Conservation (phyloP, 2,797 vertebrate genomes). For the Alcedo quadribrachys region DNA sequence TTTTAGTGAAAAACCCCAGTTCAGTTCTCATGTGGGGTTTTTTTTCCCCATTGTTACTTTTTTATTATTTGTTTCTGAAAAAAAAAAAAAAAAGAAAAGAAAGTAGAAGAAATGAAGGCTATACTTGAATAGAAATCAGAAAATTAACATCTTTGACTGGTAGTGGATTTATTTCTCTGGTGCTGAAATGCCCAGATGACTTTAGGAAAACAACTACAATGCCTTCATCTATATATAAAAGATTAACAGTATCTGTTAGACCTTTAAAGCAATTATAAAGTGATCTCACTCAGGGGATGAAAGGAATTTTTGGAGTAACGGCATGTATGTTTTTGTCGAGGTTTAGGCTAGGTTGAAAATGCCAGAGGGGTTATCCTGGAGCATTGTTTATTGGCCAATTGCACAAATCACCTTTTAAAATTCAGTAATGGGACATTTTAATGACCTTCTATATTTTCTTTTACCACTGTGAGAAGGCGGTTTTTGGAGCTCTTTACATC, state of each 20-base stretch:
- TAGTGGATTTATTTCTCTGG: constrained; percentile 11
- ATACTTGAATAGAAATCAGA: background rate
- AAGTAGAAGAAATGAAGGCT: background rate
- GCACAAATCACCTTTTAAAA: constrained; percentile 46
- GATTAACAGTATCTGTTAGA: constrained; percentile 26
- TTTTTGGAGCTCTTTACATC: background rate
- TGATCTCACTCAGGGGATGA: constrained; percentile 14
- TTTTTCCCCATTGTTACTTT: background rate
- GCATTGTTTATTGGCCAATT: background rate
- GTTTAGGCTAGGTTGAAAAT: background rate
- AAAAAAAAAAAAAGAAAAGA: background rate
- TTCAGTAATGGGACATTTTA: background rate
- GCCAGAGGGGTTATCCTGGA: background rate
- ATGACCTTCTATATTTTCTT: constrained; percentile 20
- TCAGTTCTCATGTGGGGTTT: background rate
- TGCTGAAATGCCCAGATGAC: background rate
- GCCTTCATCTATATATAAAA: constrained; percentile 7
- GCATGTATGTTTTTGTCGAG: constrained; percentile 17
- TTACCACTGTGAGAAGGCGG: background rate
- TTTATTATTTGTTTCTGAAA: background rate
- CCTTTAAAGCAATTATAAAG: constrained; percentile 45
- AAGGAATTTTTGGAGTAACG: constrained; percentile 39
- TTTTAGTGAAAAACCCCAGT: background rate
- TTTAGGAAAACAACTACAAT: background rate
- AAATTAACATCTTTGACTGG: background rate